Evolutionary conservation across 2,797 vertebrate species (phyloP), one percentile per base, ranked within the genome.

Genomic region (Eremophila alpestris): DNA sequence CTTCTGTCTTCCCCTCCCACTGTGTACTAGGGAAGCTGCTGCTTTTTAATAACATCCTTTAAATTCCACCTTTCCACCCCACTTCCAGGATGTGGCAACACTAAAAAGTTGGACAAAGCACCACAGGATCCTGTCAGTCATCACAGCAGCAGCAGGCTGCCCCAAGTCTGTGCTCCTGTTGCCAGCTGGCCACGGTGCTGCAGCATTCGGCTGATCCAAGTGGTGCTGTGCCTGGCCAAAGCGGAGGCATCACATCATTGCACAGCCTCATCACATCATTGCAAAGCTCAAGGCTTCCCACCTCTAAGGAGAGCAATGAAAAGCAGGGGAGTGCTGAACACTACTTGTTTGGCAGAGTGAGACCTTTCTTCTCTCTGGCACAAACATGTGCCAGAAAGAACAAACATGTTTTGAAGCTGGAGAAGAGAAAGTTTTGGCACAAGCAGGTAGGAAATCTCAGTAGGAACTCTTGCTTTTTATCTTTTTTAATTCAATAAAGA

Each of bases 391-490:
- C 34, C 65, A 58, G 46, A 78, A 90, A 65, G 51, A 54, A 81
- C 55, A 91, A 87, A 83, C 24, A 85, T 55, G 56, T 91, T 96
- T 96, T 89, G 96, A 95, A 96, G 83, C 67, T 40, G 80, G 46
- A 91, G 74, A 93, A 93, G 81, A 96, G 77, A 93, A 96, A 79
- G 88, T 67, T 90, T 83, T 94, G 83, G 79, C 95, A 95, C 52
- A 93, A 64, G 52, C 2, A 11, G 41, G 58, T 49, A 89, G 51
- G 67, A 81, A 70, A 90, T 78, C 71, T 89, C 91, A 95, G 93
- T 76, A 80, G 87, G 89, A 96, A 93, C 76, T 56, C 76, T 83
- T 60, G 62, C 43, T 74, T 93, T 95, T 91, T 67, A 95, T 90
- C 83, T 63, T 94, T 90, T 77, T 69, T 67, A 96, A 90, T 90